Evolutionary conservation across 2,888 invertebrate genomes (phyloP).

Genomic region (Crematogaster levior): DNA sequence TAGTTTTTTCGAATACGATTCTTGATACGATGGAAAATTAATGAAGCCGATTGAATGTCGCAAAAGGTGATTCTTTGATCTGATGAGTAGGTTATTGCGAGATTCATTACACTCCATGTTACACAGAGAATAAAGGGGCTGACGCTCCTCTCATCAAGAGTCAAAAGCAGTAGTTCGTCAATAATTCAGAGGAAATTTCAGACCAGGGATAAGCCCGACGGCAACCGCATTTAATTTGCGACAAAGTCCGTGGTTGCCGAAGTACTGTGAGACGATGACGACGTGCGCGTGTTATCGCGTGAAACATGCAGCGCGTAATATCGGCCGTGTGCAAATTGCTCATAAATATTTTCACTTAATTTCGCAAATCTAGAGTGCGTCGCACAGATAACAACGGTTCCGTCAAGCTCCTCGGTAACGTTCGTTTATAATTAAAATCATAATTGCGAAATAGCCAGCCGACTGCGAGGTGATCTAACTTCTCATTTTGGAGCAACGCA

Average conservation of each 20-base stretch:
- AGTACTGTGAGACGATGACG: conserved; percentile 24
- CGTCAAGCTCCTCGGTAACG: neutral
- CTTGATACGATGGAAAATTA: neutral
- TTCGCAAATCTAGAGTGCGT: conserved; percentile 68
- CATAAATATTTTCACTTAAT: conserved; percentile 74
- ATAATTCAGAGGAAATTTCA: conserved; percentile 47
- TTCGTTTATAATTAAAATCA: conserved; percentile 45
- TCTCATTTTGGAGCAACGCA: neutral
- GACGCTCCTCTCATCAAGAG: conserved; percentile 24
- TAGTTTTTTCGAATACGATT: neutral
- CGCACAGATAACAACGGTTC: conserved; percentile 54
- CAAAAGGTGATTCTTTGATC: neutral
- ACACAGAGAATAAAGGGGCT: conserved; percentile 12
- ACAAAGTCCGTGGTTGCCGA: conserved; percentile 38
- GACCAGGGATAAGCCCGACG: conserved; percentile 34
- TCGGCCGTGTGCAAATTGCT: conserved; percentile 62
- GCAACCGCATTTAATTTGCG: conserved; percentile 44
- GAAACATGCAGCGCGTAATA: conserved; percentile 67
- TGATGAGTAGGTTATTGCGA: neutral
- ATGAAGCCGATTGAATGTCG: neutral
- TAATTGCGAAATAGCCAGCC: conserved; percentile 29
- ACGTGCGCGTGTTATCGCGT: conserved; percentile 34
- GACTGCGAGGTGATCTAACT: neutral
- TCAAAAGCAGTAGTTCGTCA: conserved; percentile 45
- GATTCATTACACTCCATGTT: conserved; percentile 23